Conservation (phyloP, 2,888 invertebrate genomes). For the Aproaerema taeniolella region DNA sequence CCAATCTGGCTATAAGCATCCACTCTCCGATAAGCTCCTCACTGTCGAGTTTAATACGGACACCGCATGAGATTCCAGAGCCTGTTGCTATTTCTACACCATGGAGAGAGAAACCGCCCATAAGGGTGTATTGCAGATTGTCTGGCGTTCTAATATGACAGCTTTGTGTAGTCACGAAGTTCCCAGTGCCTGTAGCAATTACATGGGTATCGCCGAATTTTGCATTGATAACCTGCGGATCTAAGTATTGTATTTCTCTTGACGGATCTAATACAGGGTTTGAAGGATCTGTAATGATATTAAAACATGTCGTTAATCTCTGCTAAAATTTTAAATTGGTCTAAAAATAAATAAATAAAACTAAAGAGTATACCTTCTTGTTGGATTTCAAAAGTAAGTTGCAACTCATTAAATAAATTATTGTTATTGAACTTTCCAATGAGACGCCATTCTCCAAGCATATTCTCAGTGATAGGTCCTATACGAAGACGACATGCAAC, state of each 20-base stretch:
- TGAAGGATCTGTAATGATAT: slow-evolving; percentile 14
- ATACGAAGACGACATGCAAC: slow-evolving; percentile 28
- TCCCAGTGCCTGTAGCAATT: slow-evolving; percentile 25
- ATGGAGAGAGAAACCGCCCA: slow-evolving; percentile 31
- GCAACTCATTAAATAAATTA: slow-evolving; percentile 26
- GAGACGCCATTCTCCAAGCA: slow-evolving; percentile 36
- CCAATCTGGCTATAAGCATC: slow-evolving; percentile 45
- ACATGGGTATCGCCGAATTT: slow-evolving; percentile 23
- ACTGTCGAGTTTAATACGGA: slow-evolving; percentile 31
- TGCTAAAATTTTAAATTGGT: not conserved
- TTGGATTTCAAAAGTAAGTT: slow-evolving; percentile 26
- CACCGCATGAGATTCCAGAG: slow-evolving; percentile 35
- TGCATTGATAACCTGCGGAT: slow-evolving; percentile 9
- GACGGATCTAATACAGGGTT: slow-evolving; percentile 13
- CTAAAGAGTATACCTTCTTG: slow-evolving; percentile 45
- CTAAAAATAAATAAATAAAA: no score
- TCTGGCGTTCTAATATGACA: slow-evolving; percentile 44
- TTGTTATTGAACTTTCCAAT: slow-evolving; percentile 34
- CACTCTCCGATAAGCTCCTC: slow-evolving; percentile 45
- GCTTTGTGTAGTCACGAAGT: slow-evolving; percentile 27
- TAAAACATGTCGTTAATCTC: slow-evolving; percentile 4
- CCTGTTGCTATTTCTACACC: slow-evolving; percentile 33
- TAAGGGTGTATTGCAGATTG: slow-evolving; percentile 34
- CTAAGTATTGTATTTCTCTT: slow-evolving; percentile 15
- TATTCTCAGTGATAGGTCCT: slow-evolving; percentile 27